phyloP scores from a whole-genome alignment of 2,113 vertebrate genomes.

The Tonatia bakeri region DNA sequence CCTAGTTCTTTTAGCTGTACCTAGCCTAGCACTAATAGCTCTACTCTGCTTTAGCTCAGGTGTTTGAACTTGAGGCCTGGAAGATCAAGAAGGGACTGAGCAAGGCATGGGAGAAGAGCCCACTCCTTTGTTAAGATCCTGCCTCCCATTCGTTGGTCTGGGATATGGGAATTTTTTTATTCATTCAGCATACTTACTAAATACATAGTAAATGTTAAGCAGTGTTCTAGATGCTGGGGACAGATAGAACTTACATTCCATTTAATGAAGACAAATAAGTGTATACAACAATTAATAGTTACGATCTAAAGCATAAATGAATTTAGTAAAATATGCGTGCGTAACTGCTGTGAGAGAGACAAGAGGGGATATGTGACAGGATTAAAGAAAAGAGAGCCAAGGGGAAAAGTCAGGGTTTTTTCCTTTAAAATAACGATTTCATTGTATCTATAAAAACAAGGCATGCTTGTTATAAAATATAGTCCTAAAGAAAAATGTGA shows the following conservation, averaged over 20 bases:
- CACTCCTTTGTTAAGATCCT: not conserved
- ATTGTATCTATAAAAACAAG: not conserved
- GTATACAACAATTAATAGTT: not conserved
- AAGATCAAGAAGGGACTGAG: not conserved
- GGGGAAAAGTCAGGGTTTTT: not conserved
- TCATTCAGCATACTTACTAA: not conserved
- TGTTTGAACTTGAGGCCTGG: not conserved
- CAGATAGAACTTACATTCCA: not conserved
- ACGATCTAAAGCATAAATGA: not conserved
- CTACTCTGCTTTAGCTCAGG: not conserved
- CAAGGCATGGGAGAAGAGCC: not conserved
- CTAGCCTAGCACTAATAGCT: not conserved
- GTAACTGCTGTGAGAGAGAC: not conserved
- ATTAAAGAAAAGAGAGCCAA: not conserved
- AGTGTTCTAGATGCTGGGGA: not conserved
- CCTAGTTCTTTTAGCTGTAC: not conserved
- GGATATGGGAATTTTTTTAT: not conserved
- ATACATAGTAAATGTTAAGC: not conserved
- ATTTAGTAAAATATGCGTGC: not conserved
- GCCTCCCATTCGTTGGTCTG: not conserved
- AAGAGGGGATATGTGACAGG: not conserved
- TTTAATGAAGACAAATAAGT: not conserved
- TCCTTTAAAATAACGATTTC: not conserved
- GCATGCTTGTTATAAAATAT: not conserved
- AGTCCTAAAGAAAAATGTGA: not conserved